Evolutionary conservation across 2,113 vertebrate genomes (phyloP).

Genomic region (Pelobates fuscus): DNA sequence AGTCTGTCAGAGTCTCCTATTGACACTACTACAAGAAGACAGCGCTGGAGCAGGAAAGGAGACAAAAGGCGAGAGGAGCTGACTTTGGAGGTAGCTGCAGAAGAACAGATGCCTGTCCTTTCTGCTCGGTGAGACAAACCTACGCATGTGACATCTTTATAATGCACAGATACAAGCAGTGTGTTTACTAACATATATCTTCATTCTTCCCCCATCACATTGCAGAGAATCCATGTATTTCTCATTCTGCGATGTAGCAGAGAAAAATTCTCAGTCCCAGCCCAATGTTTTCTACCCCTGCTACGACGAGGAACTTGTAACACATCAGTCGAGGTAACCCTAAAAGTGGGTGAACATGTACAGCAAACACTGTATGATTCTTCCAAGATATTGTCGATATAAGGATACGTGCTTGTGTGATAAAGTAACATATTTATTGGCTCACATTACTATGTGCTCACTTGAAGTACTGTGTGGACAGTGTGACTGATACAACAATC

Average conservation of each 20-base stretch:
- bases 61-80: not conserved
- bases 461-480: no score
- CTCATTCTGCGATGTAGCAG: constrained; percentile 65
- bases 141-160: no score
- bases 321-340: constrained; percentile 65
- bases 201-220: not conserved
- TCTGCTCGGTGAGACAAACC: constrained; percentile 14
- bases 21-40: constrained; percentile 67
- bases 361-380: no score
- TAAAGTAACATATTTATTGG: no score
- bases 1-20: constrained; percentile 55
- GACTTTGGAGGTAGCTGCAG: not conserved
- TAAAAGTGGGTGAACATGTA: no score
- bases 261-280: constrained; percentile 35
- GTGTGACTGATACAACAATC: no score
- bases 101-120: not conserved
- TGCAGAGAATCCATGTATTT: constrained; percentile 72
- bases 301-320: constrained; percentile 77
- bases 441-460: no score
- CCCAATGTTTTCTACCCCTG: constrained; percentile 64
- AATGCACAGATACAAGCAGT: no score
- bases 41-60: constrained; percentile 24
- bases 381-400: no score
- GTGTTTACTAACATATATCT: not conserved
- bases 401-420: no score